phyloP scores from a whole-genome alignment of 2,888 invertebrate species.

The Plagiodera versicolora region DNA sequence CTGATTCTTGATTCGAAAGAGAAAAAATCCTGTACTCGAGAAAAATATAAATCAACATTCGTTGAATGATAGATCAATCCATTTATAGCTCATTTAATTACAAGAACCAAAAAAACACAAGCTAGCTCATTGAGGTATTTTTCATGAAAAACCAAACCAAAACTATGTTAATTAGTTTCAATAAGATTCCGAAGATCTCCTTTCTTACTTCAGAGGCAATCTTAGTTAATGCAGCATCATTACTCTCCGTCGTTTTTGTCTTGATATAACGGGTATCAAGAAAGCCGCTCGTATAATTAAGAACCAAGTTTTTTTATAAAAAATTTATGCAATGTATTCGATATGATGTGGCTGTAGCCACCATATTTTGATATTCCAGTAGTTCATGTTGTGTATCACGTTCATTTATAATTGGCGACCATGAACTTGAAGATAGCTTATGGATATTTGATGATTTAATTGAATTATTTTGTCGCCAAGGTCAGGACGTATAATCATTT shows the following conservation, averaged over 20 bases:
- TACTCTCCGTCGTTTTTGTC: constrained; percentile 40
- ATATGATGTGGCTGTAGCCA: constrained; percentile 29
- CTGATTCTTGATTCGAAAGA: no score
- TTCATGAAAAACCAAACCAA: constrained; percentile 27
- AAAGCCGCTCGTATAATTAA: constrained; percentile 37
- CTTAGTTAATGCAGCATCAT: constrained; percentile 41
- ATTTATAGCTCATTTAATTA: no score
- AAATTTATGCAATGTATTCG: constrained; percentile 29
- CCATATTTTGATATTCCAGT: constrained; percentile 16
- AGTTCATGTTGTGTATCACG: no score
- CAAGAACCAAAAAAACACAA: constrained; percentile 19
- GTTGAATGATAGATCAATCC: no score
- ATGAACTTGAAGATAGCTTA: no score
- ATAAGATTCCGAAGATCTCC: constrained; percentile 44
- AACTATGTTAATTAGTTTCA: constrained; percentile 45
- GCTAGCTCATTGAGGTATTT: constrained; percentile 17
- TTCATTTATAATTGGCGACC: no score
- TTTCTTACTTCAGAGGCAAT: constrained; percentile 40
- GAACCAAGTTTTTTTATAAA: constrained; percentile 33
- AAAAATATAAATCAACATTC: no score
- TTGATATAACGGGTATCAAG: constrained; percentile 34
- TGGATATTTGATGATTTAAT: no score
- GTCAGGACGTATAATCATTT: no score
- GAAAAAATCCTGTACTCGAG: no score
- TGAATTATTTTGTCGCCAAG: no score